These are phyloP conservation scores for Podotricha telesiphe DNA, from an alignment of 2,888 invertebrate genomes.

Conservation along the genomic window DNA sequence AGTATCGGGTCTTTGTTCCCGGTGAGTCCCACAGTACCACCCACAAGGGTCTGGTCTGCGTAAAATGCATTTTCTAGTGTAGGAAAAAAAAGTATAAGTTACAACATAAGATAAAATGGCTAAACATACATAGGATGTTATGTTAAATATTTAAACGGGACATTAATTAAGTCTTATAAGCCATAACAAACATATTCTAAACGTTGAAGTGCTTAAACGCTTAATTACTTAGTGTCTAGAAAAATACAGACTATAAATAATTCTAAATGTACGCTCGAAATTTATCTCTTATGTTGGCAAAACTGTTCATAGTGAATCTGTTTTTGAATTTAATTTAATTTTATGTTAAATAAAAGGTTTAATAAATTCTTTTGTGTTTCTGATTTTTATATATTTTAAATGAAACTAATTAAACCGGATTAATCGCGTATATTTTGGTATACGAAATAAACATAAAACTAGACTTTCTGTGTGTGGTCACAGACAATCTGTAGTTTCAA, in stretches of 20 bases:
- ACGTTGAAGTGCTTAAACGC: background rate
- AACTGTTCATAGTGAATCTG: constrained; percentile 30
- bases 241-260: constrained; percentile 8
- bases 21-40: too few species aligned
- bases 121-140: background rate
- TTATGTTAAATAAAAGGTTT: constrained; percentile 15
- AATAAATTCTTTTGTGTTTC: too few species aligned
- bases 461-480: too few species aligned
- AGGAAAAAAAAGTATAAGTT: too few species aligned
- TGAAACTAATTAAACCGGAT: too few species aligned
- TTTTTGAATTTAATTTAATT: constrained; percentile 32
- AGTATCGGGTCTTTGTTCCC: too few species aligned
- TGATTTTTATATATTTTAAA: too few species aligned
- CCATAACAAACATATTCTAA: background rate
- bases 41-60: too few species aligned
- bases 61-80: too few species aligned
- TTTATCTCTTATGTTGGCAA: constrained; percentile 18
- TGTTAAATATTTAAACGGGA: background rate
- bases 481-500: too few species aligned
- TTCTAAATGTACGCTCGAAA: constrained; percentile 18
- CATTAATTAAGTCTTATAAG: background rate
- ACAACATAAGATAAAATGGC: background rate
- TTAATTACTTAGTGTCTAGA: background rate
- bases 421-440: too few species aligned
- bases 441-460: too few species aligned